phyloP scores from a whole-genome alignment of 2,888 invertebrate species.

The Brachypalpus laphriformis region DNA sequence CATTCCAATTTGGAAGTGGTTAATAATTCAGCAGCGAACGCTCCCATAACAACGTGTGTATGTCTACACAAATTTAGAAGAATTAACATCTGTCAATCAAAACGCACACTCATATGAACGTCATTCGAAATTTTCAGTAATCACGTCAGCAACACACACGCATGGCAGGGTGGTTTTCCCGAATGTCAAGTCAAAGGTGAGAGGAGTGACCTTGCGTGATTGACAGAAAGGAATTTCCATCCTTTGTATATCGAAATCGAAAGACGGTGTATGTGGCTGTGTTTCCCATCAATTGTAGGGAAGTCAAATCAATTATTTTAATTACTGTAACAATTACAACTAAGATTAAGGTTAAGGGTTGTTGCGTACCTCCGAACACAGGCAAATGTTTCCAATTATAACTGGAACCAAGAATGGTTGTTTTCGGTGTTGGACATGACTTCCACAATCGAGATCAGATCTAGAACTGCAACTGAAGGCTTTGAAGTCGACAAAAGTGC shows the following conservation, averaged over 20 bases:
- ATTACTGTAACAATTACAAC: conserved; percentile 10
- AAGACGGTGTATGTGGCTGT: not conserved
- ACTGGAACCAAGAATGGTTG: not conserved
- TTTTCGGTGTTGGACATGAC: not conserved
- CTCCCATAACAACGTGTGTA: conserved; percentile 18
- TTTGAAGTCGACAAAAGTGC: not conserved
- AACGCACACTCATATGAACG: conserved; percentile 23
- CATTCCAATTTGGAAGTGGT: conserved; percentile 59
- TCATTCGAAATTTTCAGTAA: conserved; percentile 60
- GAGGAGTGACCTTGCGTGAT: conserved; percentile 66
- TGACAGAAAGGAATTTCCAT: conserved; percentile 63
- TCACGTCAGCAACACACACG: conserved; percentile 48
- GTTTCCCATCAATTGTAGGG: conserved; percentile 19
- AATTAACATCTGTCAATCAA: conserved; percentile 70
- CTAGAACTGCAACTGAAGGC: not conserved
- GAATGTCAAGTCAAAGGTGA: conserved; percentile 49
- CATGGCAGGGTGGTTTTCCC: conserved; percentile 33
- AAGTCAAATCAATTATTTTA: conserved; percentile 53
- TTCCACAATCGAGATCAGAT: not conserved
- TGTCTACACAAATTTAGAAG: conserved; percentile 36
- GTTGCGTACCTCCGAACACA: no score
- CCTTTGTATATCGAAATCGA: conserved; percentile 45
- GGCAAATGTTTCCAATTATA: no score
- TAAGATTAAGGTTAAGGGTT: not conserved
- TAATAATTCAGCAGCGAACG: conserved; percentile 53